Conservation (phyloP, 2,113 vertebrate species). For the Myotis lucifugus region DNA sequence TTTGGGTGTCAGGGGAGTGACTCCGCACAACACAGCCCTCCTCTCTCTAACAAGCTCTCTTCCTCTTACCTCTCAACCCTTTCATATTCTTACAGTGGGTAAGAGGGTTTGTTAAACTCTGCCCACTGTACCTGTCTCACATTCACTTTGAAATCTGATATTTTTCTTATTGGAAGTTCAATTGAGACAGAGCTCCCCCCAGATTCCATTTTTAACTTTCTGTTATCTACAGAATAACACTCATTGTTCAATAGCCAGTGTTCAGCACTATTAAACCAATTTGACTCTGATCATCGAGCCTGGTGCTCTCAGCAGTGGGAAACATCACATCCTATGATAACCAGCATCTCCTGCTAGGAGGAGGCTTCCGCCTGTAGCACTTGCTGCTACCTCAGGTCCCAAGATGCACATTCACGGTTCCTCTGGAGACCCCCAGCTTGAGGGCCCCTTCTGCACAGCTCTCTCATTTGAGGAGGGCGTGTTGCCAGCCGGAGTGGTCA, state of each 20-base stretch:
- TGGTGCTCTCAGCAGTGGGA: background rate
- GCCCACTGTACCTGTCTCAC: background rate
- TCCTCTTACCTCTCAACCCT: background rate
- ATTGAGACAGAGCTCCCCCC: background rate
- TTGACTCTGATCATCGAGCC: background rate
- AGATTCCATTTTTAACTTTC: background rate
- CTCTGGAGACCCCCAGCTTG: background rate
- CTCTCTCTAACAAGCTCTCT: background rate
- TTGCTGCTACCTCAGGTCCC: background rate
- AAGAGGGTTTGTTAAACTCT: background rate
- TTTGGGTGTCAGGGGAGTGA: background rate
- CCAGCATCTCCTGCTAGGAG: background rate
- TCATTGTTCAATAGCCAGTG: background rate
- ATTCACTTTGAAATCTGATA: background rate
- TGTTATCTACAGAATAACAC: background rate
- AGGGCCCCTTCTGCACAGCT: background rate
- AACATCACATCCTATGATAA: background rate
- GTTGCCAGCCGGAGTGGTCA: background rate
- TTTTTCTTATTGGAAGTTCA: background rate
- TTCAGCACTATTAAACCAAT: background rate
- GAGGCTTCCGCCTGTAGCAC: background rate
- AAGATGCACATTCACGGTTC: background rate
- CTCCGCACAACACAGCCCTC: background rate
- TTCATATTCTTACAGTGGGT: background rate
- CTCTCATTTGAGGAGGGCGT: background rate